phyloP scores from a whole-genome alignment of 2,797 vertebrate species.

The Pogoniulus pusillus region DNA sequence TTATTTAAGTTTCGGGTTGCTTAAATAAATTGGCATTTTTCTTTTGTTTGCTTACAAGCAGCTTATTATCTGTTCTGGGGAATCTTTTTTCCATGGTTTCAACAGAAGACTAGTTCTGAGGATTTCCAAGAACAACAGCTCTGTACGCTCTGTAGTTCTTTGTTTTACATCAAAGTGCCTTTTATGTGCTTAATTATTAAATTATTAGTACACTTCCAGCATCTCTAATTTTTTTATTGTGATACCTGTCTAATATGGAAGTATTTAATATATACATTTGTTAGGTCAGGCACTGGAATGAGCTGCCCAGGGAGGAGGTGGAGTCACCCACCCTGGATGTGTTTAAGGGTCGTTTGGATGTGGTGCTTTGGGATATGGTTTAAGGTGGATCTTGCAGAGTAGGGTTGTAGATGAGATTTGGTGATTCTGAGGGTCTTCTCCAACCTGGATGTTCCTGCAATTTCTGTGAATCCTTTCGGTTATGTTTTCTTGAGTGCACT shows the following conservation, averaged over 20 bases:
- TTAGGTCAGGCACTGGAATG: background rate
- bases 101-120: background rate
- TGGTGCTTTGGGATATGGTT: too few relatives aligned
- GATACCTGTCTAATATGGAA: background rate
- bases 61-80: background rate
- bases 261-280: background rate
- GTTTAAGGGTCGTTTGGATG: too few relatives aligned
- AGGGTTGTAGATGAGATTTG: too few relatives aligned
- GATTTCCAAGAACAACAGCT: background rate
- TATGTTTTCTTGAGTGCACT: background rate
- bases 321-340: too few relatives aligned
- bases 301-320: too few relatives aligned
- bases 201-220: background rate
- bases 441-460: too few relatives aligned
- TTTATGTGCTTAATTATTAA: background rate
- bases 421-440: too few relatives aligned
- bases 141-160: background rate
- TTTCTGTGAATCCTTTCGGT: background rate
- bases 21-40: constrained; percentile 41
- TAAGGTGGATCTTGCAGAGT: too few relatives aligned
- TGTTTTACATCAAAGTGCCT: background rate
- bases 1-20: constrained; percentile 35
- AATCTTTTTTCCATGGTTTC: constrained; percentile 9
- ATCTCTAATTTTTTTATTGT: background rate
- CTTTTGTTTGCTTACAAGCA: constrained; percentile 36